Evolutionary conservation across 2,888 invertebrate genomes (phyloP), one percentile per base, ranked within the genome.

Genomic region (Myopa testacea): DNA sequence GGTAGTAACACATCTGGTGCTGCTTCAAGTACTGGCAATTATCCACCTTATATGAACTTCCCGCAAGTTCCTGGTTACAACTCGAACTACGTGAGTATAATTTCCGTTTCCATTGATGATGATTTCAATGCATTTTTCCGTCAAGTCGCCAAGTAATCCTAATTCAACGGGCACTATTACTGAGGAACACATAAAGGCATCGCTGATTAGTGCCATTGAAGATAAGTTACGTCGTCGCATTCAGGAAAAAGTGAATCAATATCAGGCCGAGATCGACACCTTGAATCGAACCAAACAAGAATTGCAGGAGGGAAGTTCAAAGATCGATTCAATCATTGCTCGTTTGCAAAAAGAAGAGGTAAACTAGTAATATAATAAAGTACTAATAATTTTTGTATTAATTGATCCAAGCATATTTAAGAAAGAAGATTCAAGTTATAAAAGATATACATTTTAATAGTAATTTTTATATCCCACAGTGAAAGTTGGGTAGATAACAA

Each of bases 121-220:
- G 26, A n/a, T 1, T 38, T 19, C 62, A 72, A 68, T 67, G n/a
- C 50, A 12, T 73, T 45, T 65, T 40, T 58, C 37, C n/a, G 52
- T 34, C 14, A 52, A 89, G 88, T 87, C 86, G 78, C 76, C 81
- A 26, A 82, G 88, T 26, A 88, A 91, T 84, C 88, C 89, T 26
- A 91, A 91, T 75, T 91, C 92, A 78, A 91, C 89, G 52, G 95
- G 95, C 34, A 96, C 96, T n/a, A 97, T 98, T 78, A 95, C 97
- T 70, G 97, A 98, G 84, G 97, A 98, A 87, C 98, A 98, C 87
- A 96, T 99, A 81, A 93, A 96, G 86, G 96, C 95, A 40, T 99
- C 98, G 1, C 90, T 99, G 37, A 90, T 98, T 26, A 97, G 98
- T 77, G 99, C 98, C 38, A 96, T 99, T 1, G 97, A 98, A 89